Conservation (phyloP, 2,797 vertebrate genomes). For the Eulemur albifrons region DNA sequence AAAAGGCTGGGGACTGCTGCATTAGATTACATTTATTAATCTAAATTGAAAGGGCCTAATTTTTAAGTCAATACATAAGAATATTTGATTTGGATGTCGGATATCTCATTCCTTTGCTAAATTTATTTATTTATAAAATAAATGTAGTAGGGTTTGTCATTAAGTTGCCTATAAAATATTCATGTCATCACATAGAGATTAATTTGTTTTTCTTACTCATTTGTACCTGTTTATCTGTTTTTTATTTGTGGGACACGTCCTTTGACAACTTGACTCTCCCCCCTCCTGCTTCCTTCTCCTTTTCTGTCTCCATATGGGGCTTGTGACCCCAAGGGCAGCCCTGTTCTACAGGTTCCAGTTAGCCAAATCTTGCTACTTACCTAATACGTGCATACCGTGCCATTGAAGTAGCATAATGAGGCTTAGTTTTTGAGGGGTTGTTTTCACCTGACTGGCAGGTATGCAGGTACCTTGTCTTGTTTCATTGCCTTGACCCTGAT, state of each 20-base stretch:
- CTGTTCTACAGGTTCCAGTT: neutral
- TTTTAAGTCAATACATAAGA: neutral
- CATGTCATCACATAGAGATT: neutral
- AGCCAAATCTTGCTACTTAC: neutral
- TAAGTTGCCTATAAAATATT: neutral
- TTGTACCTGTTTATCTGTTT: neutral
- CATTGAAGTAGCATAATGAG: fast-evolving
- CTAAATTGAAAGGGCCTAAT: neutral
- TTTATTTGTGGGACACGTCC: neutral
- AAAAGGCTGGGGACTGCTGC: no score
- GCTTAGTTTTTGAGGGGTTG: neutral
- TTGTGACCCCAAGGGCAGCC: neutral
- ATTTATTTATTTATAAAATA: neutral
- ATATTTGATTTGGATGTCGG: neutral
- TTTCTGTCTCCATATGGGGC: neutral
- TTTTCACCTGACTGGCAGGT: neutral
- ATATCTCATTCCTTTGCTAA: neutral
- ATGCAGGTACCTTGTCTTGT: neutral
- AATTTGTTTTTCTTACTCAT: neutral
- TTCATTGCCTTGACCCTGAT: neutral
- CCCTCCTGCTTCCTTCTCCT: neutral
- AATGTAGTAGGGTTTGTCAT: neutral
- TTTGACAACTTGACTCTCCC: neutral
- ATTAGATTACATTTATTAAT: neutral
- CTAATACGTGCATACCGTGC: fast-evolving